Base-by-base conservation (phyloP, 2,888 invertebrate species). In the Tinea semifulvella region DNA sequence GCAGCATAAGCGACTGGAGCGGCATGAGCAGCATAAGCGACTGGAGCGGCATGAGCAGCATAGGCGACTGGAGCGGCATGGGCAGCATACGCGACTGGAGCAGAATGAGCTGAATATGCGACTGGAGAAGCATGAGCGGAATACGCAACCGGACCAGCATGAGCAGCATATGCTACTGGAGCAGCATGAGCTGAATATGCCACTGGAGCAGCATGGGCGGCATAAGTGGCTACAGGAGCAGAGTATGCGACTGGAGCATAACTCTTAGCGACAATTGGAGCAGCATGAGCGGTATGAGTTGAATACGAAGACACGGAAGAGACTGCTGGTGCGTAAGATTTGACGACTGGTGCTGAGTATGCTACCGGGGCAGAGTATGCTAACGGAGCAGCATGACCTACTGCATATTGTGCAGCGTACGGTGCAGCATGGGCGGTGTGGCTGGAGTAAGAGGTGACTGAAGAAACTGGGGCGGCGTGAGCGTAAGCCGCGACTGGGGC, bases 401-500 rank as follows among this genome's bases (percentile, higher is more conserved):
- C 63, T 11, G 63, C 57, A 53, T 67, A 56, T 19, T 66, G 53
- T 19, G 67, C 54, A 42, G 56, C 53, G 6, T 60, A 56, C 2
- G 63, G 61, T 1, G 61, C 53, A 42, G 47, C 42, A 8, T 56
- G 49, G 5, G 52, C 49, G 46, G 56, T 56, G 3, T 56, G 48
- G 8, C 56, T 50, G 16, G 53, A 53, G 13, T 58, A 56, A 5
- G 57, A 56, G 3, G 55, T 46, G 1, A 60, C 49, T 20, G 61
- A 56, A 50, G 62, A 60, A 1, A 57, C 51, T 22, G 58, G 53
- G 2, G 68, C 63, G 13, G 63, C 57, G 53, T 67, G 56, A 20
- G 67, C 54, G 25, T 22, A 22, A 22, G 25, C 8, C 43, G 56
- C 53, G 16, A 77, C 61, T 38, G 81, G 68, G 48, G 80, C 77